Evolutionary conservation across 2,888 invertebrate species (phyloP), one percentile per base, ranked within the genome.

Genomic region (Agriopis leucophaearia): DNA sequence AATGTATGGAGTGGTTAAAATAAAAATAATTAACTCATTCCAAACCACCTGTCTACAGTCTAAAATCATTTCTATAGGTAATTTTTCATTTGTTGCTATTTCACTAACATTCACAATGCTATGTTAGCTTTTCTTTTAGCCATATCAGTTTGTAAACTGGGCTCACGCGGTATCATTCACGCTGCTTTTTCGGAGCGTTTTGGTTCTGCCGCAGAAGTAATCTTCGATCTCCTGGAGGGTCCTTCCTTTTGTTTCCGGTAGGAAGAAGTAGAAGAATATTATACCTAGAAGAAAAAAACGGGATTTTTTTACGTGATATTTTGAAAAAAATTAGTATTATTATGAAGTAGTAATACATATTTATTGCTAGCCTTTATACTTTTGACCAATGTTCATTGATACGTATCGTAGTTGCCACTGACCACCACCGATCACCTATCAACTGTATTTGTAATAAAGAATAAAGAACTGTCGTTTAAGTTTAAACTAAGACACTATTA

Each of bases 161-260:
- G 40, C 59, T 84, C 82, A 88, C 70, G 88, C 86, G 0, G 79
- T 74, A 4, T 82, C 83, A 6, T 79, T 78, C 2, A 78, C 77
- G 57, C 82, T 86, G 50, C 83, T 84, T 81, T 90, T 89, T 45
- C 90, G 92, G 16, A 96, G 82, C 0, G 92, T 85, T 71, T 94
- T 94, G 0, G 93, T 95, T 76, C 96, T 94, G 0, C 96, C 96
- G 57, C 95, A 95, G 86, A 96, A 96, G 81, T 96, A 96, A 75
- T 96, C 96, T 85, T 96, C 96, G 65, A 96, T 96, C 82, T 96
- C 96, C 81, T 96, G 96, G 0, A 96, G 86, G 1, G 95, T 91
- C 75, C 91, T 95, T n/a, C 95, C 96, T 85, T 96, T 96, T 0
- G 96, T 96, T 80, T 96, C 96, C 4, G 96, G 96, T 8, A 96